Evolutionary conservation across 2,113 vertebrate genomes (phyloP).

Genomic region (Carassius gibelio): DNA sequence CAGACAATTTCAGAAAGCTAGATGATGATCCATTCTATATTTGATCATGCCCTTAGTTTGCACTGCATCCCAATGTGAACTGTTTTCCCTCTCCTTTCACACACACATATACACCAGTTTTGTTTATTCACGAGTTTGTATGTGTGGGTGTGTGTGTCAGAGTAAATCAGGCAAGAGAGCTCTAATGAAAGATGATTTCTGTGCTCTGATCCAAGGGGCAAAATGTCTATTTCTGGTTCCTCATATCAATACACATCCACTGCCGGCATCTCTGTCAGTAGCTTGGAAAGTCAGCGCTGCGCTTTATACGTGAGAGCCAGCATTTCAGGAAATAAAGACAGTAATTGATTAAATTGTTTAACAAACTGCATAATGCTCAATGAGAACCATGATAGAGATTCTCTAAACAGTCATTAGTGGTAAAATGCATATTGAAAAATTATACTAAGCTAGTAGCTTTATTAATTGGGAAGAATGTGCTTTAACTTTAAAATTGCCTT

Average conservation of each 20-base stretch:
- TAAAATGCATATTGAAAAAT: no score
- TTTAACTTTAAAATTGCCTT: no score
- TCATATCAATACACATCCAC: constrained; percentile 64
- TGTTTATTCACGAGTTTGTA: constrained; percentile 39
- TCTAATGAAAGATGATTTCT: constrained; percentile 68
- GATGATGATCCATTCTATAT: background rate
- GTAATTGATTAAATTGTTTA: no score
- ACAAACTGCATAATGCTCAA: no score
- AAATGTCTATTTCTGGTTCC: constrained; percentile 69
- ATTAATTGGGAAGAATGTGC: no score
- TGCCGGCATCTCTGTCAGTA: constrained; percentile 43
- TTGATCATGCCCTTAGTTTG: background rate
- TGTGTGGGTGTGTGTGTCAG: constrained; percentile 56
- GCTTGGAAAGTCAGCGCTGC: no score
- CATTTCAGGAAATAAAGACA: no score
- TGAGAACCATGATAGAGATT: no score
- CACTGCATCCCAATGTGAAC: background rate
- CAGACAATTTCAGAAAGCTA: background rate
- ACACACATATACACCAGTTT: background rate
- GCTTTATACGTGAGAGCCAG: no score
- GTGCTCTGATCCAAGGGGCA: constrained; percentile 60
- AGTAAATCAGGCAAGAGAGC: constrained; percentile 59
- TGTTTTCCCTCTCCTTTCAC: background rate
- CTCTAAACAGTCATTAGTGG: no score
- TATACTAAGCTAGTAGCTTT: no score